Evolutionary conservation across 2,888 invertebrate species (phyloP), one percentile per base, ranked within the genome.

Genomic region (Cephus rjabovi): DNA sequence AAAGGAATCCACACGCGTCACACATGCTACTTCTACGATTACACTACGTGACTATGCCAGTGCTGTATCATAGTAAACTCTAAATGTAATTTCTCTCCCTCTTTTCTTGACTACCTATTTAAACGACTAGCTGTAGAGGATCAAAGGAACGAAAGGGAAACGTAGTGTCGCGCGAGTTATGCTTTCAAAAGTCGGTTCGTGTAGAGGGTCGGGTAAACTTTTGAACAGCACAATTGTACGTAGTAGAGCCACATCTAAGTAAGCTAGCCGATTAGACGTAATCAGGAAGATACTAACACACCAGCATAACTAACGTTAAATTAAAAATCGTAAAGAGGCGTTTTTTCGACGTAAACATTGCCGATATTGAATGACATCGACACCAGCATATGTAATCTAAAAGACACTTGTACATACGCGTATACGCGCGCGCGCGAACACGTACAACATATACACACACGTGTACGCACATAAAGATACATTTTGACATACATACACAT

Each of bases 31-130:
- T 79, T 79, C 81, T 56, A 78, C 81, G 81, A 83, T 78, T 80
- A 86, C 82, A 81, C 83, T 86, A 87, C 86, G 83, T 88, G 87
- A 89, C 84, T 86, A 87, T 87, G 88, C 87, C 89, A 89, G 87
- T 90, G 87, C 86, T 90, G 89, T 90, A 89, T 87, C 83, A 89
- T 89, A 90, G 87, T 86, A 85, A 87, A 85, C 83, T 85, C 82
- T 87, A 84, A 87, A 85, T 86, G 87, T 88, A 87, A 87, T 86
- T 86, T 84, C 83, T 85, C 83, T 85, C 84, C 79, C 82, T 77
- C 79, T 83, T 85, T 86, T 86, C 83, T 86, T 83, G 81, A 80
- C 81, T 81, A 83, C 80, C 83, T 88, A 84, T 85, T 86, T 87
- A 85, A 86, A 77, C 75, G 76, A 78, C 68, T 76, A 78, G 76